phyloP scores from a whole-genome alignment of 2,888 invertebrate species.

The Malachius bipustulatus region DNA sequence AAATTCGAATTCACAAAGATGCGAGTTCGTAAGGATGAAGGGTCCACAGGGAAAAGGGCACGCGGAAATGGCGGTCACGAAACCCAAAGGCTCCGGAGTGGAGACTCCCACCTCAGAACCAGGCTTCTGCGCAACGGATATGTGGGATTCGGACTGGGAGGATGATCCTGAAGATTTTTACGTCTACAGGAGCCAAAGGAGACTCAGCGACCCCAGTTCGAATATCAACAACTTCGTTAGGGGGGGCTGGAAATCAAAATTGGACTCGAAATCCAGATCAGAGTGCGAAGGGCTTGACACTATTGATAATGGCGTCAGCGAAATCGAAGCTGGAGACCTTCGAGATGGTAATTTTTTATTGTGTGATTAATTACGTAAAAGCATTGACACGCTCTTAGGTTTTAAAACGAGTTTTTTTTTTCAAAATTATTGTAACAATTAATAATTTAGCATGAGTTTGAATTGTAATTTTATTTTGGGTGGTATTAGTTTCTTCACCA shows the following conservation, averaged over 20 bases:
- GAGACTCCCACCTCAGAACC: slow-evolving; percentile 91
- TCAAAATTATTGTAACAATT: too few species aligned
- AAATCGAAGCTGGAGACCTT: slow-evolving; percentile 89
- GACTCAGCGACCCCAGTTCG: slow-evolving; percentile 87
- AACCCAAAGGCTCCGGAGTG: slow-evolving; percentile 81
- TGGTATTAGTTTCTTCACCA: too few species aligned
- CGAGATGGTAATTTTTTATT: slow-evolving; percentile 89
- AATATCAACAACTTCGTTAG: slow-evolving; percentile 76
- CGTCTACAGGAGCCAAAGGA: slow-evolving; percentile 60
- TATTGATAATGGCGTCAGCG: slow-evolving; percentile 70
- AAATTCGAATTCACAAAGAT: slow-evolving; percentile 62
- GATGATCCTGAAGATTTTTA: slow-evolving; percentile 78
- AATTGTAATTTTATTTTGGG: too few species aligned
- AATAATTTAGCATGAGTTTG: too few species aligned
- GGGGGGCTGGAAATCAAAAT: slow-evolving; percentile 68
- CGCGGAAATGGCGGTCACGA: slow-evolving; percentile 96
- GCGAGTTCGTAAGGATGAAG: slow-evolving; percentile 97
- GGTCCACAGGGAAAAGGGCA: slow-evolving; percentile 94
- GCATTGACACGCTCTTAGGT: too few species aligned
- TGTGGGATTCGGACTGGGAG: slow-evolving; percentile 85
- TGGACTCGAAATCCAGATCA: slow-evolving; percentile 61
- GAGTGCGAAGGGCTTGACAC: slow-evolving; percentile 87
- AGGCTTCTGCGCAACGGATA: slow-evolving; percentile 70
- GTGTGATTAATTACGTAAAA: too few species aligned
- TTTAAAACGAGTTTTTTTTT: too few species aligned